Evolutionary conservation across 2,797 vertebrate species (phyloP).

Genomic region (Euphonia xanthogaster): DNA sequence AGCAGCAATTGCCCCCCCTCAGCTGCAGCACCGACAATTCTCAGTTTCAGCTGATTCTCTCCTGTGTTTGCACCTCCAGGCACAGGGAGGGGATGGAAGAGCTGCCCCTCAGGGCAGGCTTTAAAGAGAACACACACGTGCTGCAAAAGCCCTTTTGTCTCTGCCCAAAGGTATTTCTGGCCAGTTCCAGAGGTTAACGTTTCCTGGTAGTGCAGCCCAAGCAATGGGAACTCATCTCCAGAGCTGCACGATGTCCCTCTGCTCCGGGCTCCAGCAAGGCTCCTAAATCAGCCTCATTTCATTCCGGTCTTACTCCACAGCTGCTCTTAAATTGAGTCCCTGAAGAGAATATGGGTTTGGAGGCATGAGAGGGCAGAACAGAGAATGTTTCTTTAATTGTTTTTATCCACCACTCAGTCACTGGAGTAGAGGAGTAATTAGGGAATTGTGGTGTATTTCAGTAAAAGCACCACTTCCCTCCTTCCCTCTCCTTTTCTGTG

Average conservation of each 20-base stretch:
- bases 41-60: not conserved
- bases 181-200: not conserved
- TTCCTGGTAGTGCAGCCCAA: not conserved
- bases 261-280: not conserved
- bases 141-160: not conserved
- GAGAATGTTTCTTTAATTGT: slow-evolving; percentile 49
- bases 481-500: not conserved
- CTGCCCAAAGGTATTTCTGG: not conserved
- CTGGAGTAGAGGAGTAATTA: slow-evolving; percentile 40
- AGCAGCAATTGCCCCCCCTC: not conserved
- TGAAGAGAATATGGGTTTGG: slow-evolving; percentile 21
- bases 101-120: not conserved
- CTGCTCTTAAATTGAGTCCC: slow-evolving; percentile 41
- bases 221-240: not conserved
- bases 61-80: not conserved
- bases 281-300: slow-evolving; percentile 39
- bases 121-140: not conserved
- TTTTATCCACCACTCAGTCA: slow-evolving; percentile 25
- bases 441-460: slow-evolving; percentile 20
- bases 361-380: slow-evolving; percentile 34
- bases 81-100: not conserved
- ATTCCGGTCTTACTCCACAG: slow-evolving; percentile 27
- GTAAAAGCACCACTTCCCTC: not conserved
- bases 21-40: not conserved
- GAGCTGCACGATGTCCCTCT: not conserved